phyloP scores from a whole-genome alignment of 2,888 invertebrate genomes.

The Cyrtodaria siliqua region DNA sequence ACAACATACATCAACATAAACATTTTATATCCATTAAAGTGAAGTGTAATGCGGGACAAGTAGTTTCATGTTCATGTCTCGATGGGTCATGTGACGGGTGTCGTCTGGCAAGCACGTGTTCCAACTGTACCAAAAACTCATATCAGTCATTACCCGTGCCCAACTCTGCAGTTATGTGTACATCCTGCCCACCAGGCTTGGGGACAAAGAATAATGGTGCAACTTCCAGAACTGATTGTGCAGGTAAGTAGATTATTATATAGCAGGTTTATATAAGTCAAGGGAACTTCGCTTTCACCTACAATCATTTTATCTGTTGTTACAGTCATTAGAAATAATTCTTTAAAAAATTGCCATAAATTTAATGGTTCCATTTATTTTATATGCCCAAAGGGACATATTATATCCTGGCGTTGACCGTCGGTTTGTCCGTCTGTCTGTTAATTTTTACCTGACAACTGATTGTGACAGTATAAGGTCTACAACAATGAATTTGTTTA shows the following conservation, averaged over 20 bases:
- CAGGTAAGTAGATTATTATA: conserved; percentile 5
- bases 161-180: conserved; percentile 18
- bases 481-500: no score
- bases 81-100: conserved; percentile 11
- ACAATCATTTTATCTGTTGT: no score
- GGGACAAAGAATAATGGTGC: conserved; percentile 13
- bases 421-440: no score
- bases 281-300: no score
- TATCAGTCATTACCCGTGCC: conserved; percentile 10
- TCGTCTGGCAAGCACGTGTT: conserved; percentile 10
- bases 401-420: no score
- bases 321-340: no score
- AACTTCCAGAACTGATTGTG: conserved; percentile 8
- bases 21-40: background rate
- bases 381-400: no score
- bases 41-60: conserved; percentile 8
- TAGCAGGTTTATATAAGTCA: no score
- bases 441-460: no score
- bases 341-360: no score
- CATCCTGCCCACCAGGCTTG: conserved; percentile 15
- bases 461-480: no score
- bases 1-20: background rate
- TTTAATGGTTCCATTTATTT: no score
- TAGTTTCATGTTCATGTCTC: conserved; percentile 12
- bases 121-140: conserved; percentile 6